Conservation (phyloP, 1,140 invertebrate genomes). For the Hylaeus anthracinus region DNA sequence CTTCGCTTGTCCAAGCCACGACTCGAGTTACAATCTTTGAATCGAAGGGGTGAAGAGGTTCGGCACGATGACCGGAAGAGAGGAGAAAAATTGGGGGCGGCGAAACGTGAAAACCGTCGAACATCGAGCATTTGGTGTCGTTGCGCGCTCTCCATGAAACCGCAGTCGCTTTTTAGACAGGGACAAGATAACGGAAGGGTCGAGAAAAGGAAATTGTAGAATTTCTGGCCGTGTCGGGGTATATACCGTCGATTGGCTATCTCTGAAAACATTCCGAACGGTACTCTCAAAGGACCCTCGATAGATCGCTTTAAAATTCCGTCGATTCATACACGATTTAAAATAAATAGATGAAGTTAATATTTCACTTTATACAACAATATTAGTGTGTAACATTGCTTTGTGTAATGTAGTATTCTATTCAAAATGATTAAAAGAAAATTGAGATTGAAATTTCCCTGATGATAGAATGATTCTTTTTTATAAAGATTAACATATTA, state of each 20-base stretch:
- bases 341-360: no score
- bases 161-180: neutral
- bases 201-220: neutral
- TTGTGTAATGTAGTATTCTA: no score
- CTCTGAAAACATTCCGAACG: no score
- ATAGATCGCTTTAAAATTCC: no score
- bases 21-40: neutral
- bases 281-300: no score
- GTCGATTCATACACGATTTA: no score
- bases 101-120: conserved; percentile 27
- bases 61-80: neutral
- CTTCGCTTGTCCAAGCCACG: neutral
- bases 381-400: no score
- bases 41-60: neutral
- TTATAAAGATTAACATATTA: no score
- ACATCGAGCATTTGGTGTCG: neutral
- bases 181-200: neutral
- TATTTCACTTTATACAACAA: no score
- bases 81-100: conserved; percentile 27
- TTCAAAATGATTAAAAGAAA: no score
- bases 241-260: neutral
- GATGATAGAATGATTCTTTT: no score
- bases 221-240: neutral
- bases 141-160: neutral
- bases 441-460: no score